phyloP scores from a whole-genome alignment of 2,113 vertebrate species.

The Antechinus stuartii region DNA sequence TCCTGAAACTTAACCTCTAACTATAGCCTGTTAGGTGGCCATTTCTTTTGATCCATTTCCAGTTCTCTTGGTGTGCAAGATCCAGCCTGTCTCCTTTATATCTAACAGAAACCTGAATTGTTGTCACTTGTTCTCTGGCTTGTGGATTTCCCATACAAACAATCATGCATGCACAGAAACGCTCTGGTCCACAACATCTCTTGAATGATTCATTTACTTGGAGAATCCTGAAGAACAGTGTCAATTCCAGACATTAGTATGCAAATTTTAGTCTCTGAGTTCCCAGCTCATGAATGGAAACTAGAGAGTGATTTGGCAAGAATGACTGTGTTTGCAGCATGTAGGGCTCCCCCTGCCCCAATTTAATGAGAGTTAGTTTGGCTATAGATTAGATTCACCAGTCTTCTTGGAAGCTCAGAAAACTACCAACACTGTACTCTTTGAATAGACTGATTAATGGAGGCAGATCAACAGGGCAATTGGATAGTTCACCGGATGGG shows the following conservation, averaged over 20 bases:
- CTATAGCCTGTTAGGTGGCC: background rate
- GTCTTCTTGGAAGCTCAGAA: background rate
- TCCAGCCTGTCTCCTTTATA: background rate
- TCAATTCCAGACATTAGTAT: constrained; percentile 8
- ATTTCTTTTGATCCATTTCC: background rate
- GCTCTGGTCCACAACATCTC: background rate
- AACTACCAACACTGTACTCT: background rate
- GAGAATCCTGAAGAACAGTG: background rate
- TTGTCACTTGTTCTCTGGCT: background rate
- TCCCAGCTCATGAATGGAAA: background rate
- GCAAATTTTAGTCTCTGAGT: constrained; percentile 7
- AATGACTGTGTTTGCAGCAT: constrained; percentile 3
- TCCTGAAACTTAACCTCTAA: background rate
- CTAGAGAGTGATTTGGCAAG: constrained; percentile 8
- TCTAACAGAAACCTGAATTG: background rate
- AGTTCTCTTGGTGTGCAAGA: background rate
- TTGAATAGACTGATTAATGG: background rate
- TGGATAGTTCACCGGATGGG: background rate
- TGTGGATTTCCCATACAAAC: background rate
- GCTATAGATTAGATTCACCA: background rate
- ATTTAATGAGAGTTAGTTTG: constrained; percentile 9
- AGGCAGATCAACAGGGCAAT: background rate
- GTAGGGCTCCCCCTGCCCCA: background rate
- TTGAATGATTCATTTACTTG: constrained; percentile 10
- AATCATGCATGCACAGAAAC: background rate